Conservation (phyloP, 2,113 vertebrate genomes). For the Channa argus region DNA sequence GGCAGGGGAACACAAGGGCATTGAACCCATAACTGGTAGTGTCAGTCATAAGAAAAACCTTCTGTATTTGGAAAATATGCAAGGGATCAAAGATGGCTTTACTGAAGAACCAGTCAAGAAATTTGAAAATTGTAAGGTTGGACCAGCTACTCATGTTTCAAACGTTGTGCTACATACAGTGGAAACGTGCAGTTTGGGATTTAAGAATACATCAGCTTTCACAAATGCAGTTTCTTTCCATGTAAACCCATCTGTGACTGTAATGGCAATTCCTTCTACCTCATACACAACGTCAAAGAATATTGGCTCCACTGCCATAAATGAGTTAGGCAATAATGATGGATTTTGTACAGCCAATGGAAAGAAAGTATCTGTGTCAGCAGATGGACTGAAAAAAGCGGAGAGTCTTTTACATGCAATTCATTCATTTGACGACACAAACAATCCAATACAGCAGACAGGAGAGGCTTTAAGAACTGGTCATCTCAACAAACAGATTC, state of each 20-base stretch:
- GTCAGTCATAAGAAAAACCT: slow-evolving; percentile 46
- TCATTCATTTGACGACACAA: slow-evolving; percentile 38
- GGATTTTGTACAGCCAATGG: slow-evolving; percentile 83
- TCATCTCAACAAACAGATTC: background rate
- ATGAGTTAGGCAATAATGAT: slow-evolving; percentile 39
- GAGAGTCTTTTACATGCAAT: slow-evolving; percentile 81
- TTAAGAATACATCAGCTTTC: slow-evolving; percentile 76
- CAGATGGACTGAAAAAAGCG: slow-evolving; percentile 47
- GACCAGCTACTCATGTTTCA: background rate
- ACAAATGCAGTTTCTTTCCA: slow-evolving; percentile 77
- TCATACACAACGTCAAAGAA: slow-evolving; percentile 15
- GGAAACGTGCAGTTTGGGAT: slow-evolving; percentile 64
- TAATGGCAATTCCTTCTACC: slow-evolving; percentile 55
- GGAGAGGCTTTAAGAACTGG: background rate
- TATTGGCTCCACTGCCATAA: slow-evolving; percentile 6
- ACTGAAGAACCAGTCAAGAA: slow-evolving; percentile 74
- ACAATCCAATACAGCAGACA: slow-evolving; percentile 5
- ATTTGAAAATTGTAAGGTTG: slow-evolving; percentile 19
- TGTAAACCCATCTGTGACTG: slow-evolving; percentile 76
- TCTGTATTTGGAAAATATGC: slow-evolving; percentile 5
- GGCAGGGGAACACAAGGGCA: background rate
- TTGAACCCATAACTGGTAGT: background rate
- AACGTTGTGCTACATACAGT: background rate
- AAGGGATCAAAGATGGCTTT: slow-evolving; percentile 22
- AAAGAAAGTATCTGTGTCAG: slow-evolving; percentile 57